Percentiles rank a stretch among this genome's conserved stretches.
Conservation (phyloP, 2,797 vertebrate species). For the Urosaurus nigricauda region DNA sequence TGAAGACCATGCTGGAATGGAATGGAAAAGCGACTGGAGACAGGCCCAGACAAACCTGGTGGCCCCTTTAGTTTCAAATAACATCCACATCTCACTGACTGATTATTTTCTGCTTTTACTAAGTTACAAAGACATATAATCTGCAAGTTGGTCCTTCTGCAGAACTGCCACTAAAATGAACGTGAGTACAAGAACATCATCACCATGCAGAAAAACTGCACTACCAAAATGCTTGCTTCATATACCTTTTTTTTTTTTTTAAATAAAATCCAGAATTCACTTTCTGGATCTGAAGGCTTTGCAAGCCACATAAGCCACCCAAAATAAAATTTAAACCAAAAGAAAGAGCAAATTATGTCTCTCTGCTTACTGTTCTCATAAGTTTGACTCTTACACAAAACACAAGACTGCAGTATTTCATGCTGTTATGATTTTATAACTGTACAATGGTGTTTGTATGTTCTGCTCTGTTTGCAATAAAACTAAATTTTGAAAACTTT, state of each 20-base stretch:
- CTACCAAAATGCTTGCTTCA: no score
- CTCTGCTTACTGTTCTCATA: not conserved
- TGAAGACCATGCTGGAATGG: no score
- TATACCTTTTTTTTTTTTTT: not conserved
- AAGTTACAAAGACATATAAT: not conserved
- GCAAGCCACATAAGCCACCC: not conserved
- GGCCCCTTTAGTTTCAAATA: not conserved
- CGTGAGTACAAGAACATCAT: not conserved
- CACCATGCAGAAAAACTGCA: not conserved
- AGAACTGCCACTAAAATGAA: not conserved
- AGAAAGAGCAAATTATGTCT: not conserved
- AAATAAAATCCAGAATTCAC: not conserved
- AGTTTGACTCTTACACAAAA: not conserved
- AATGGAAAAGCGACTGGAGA: no score
- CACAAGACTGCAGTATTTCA: not conserved
- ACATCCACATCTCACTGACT: not conserved
- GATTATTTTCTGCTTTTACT: not conserved
- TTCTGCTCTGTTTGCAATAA: not conserved
- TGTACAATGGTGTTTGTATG: not conserved
- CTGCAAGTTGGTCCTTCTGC: not conserved
- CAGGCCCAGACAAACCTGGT: no score
- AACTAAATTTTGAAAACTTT: not conserved
- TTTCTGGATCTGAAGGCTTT: not conserved
- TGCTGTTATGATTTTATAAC: not conserved
- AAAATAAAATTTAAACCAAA: not conserved